These are phyloP conservation scores for Ophioninae sp. DNA, from an alignment of 2,888 invertebrate genomes.

Conservation along the genomic window DNA sequence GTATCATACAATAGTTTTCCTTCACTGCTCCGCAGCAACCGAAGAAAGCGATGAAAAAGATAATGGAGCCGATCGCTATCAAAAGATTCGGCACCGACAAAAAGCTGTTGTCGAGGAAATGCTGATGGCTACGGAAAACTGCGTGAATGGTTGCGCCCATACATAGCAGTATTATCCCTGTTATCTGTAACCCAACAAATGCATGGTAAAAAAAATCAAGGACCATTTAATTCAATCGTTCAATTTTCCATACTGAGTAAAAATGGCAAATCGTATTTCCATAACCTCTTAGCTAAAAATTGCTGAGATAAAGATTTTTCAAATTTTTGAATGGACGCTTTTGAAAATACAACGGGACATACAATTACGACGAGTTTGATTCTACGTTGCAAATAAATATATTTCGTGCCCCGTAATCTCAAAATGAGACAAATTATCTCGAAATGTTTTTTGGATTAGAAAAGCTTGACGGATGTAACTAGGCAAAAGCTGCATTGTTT, in stretches of 20 bases:
- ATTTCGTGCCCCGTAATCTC: no score
- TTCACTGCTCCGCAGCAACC: slow-evolving; percentile 94
- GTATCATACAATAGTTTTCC: slow-evolving; percentile 91
- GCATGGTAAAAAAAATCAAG: not conserved
- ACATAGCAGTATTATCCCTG: slow-evolving; percentile 89
- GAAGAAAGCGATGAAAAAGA: slow-evolving; percentile 91
- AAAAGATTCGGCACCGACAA: slow-evolving; percentile 87
- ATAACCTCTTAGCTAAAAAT: not conserved
- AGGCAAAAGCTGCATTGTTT: not conserved
- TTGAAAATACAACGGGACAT: no score
- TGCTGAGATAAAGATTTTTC: no score
- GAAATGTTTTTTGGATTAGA: not conserved
- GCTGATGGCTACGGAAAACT: slow-evolving; percentile 85
- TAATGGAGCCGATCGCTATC: slow-evolving; percentile 84
- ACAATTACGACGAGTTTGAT: no score
- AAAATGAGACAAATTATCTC: no score
- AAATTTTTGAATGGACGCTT: no score
- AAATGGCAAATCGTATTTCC: not conserved
- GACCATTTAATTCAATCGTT: not conserved
- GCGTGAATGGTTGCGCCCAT: slow-evolving; percentile 88
- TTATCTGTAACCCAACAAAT: slow-evolving; percentile 84
- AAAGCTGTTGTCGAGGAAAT: slow-evolving; percentile 86
- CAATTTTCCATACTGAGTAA: not conserved
- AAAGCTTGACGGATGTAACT: not conserved
- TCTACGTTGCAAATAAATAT: no score